phyloP scores from a whole-genome alignment of 37 sponge, comb jelly and placozoan genomes.

The Hormiphora californensis region DNA sequence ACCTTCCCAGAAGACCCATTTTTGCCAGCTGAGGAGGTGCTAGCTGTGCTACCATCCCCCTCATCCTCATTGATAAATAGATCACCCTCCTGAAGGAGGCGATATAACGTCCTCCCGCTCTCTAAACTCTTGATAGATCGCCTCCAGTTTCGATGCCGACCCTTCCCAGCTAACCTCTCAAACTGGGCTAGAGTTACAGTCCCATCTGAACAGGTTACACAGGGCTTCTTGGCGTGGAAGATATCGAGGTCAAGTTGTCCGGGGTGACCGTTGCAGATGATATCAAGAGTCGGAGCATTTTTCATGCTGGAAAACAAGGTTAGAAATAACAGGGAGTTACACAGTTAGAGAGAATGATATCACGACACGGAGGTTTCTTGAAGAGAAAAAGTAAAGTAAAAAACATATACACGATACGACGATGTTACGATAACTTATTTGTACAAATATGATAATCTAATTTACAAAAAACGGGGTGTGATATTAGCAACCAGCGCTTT shows the following conservation, averaged over 20 bases:
- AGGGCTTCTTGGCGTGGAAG: neutral
- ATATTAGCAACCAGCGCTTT: too few relatives aligned
- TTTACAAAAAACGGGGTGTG: too few relatives aligned
- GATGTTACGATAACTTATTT: too few relatives aligned
- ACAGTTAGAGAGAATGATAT: too few relatives aligned
- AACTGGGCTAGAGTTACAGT: neutral
- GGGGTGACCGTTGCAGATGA: neutral
- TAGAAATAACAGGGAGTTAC: too few relatives aligned
- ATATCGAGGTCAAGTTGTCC: neutral
- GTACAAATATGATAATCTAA: too few relatives aligned
- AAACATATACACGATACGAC: too few relatives aligned
- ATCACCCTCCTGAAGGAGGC: neutral
- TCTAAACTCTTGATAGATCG: neutral
- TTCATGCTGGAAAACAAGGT: too few relatives aligned
- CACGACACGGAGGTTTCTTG: too few relatives aligned
- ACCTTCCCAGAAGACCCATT: too few relatives aligned
- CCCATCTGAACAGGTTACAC: slow-evolving; percentile 35
- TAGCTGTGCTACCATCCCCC: neutral
- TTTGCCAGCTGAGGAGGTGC: too few relatives aligned
- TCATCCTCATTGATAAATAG: neutral
- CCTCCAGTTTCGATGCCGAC: neutral
- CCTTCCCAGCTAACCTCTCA: slow-evolving; percentile 39
- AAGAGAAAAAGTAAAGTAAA: too few relatives aligned
- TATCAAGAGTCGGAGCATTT: neutral
- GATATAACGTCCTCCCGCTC: neutral